Evolutionary conservation across 2,113 vertebrate species (phyloP).

Genomic region (Etia nguti): DNA sequence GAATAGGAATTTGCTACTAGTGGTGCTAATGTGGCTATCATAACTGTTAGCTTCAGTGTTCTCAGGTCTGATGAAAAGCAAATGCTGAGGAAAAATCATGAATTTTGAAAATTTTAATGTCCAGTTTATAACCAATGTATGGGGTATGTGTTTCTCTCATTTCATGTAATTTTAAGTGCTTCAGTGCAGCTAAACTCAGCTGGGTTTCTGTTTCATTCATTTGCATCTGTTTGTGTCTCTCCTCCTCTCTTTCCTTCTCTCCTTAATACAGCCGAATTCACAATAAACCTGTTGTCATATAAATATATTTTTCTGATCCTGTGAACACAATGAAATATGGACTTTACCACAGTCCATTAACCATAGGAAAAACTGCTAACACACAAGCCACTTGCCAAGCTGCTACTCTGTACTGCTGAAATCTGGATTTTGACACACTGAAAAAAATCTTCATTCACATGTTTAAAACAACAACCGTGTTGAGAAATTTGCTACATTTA

Average conservation of each 20-base stretch:
- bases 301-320: not conserved
- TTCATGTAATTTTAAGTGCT: not conserved
- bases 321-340: not conserved
- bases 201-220: not conserved
- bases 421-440: not conserved
- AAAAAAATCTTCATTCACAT: not conserved
- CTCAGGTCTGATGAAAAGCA: not conserved
- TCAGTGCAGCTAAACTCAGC: not conserved
- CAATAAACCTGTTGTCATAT: not conserved
- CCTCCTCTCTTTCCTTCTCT: not conserved
- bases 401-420: not conserved
- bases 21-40: not conserved
- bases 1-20: not conserved
- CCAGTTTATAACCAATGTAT: not conserved
- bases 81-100: not conserved
- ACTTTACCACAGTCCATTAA: not conserved
- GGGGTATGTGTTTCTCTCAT: not conserved
- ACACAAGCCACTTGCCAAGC: not conserved
- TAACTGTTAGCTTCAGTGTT: fast-evolving
- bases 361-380: not conserved
- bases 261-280: not conserved
- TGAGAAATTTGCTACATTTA: not conserved
- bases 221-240: not conserved
- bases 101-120: not conserved
- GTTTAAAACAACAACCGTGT: not conserved